Percentiles rank a stretch among this genome's conserved stretches.
Evolutionary conservation across 2,797 vertebrate species (phyloP).

Genomic region (Scleropages formosus): DNA sequence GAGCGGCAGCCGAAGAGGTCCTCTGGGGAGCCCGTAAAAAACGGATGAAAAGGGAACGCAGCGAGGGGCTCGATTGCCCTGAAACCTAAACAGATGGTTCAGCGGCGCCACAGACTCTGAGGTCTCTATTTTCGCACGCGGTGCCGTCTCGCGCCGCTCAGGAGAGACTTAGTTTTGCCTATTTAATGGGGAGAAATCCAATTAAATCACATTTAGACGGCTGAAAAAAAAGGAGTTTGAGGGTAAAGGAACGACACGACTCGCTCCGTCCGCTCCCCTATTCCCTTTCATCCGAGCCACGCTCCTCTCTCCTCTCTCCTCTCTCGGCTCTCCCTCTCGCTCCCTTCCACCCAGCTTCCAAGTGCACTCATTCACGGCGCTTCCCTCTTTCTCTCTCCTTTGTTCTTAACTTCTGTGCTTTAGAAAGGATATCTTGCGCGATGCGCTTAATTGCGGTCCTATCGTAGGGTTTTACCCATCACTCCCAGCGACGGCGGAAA

Average conservation of each 20-base stretch:
- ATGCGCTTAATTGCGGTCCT: too few species aligned
- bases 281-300: neutral
- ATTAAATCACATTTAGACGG: slow-evolving; percentile 38
- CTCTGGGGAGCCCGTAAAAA: slow-evolving; percentile 40
- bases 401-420: neutral
- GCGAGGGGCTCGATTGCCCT: slow-evolving; percentile 50
- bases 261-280: neutral
- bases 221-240: slow-evolving; percentile 22
- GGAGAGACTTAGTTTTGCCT: slow-evolving; percentile 52
- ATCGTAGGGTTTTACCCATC: too few species aligned
- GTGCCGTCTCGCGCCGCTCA: slow-evolving; percentile 23
- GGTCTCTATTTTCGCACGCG: slow-evolving; percentile 55
- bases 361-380: too few species aligned
- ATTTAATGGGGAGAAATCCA: slow-evolving; percentile 40
- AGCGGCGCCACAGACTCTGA: slow-evolving; percentile 49
- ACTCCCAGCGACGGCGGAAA: too few species aligned
- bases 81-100: slow-evolving; percentile 66
- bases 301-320: neutral
- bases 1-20: slow-evolving; percentile 54
- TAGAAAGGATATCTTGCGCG: neutral
- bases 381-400: neutral
- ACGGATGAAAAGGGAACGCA: slow-evolving; percentile 54
- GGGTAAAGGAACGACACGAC: neutral
- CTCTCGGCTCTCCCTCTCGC: neutral
- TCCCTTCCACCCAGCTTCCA: neutral